A percentile compares a stretch with the other conserved stretches of the same genome.
Conservation (phyloP, 2,888 invertebrate species). For the Nomada ruficornis region DNA sequence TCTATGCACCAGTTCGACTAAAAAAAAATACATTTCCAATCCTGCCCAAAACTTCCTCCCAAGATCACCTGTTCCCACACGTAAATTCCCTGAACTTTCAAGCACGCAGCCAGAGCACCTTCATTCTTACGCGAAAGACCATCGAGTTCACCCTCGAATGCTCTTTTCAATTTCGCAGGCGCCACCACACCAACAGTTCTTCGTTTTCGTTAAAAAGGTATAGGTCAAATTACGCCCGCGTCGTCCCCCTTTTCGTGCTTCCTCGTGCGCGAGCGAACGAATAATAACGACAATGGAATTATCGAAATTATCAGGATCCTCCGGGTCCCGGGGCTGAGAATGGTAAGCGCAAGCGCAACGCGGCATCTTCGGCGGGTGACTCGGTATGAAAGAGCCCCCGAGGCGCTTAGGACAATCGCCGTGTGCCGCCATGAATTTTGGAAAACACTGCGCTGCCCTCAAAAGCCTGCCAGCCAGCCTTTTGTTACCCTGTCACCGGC, state of each 20-base stretch:
- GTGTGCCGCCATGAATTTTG: slow-evolving; percentile 79
- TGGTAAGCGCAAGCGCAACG: slow-evolving; percentile 39
- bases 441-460: slow-evolving; percentile 79
- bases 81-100: too few relatives aligned
- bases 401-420: slow-evolving; percentile 77
- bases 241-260: slow-evolving; percentile 60
- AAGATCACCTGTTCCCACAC: too few relatives aligned
- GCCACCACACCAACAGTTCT: neutral
- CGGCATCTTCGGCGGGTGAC: slow-evolving; percentile 59
- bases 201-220: slow-evolving; percentile 23
- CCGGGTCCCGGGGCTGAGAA: slow-evolving; percentile 26
- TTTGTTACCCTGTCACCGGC: slow-evolving; percentile 81
- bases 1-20: too few relatives aligned
- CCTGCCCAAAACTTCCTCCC: too few relatives aligned
- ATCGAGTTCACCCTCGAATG: neutral
- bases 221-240: slow-evolving; percentile 43
- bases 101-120: neutral
- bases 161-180: neutral
- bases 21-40: too few relatives aligned
- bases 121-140: neutral
- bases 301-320: slow-evolving; percentile 69
- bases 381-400: slow-evolving; percentile 70
- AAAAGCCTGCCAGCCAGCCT: slow-evolving; percentile 71
- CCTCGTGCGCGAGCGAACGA: slow-evolving; percentile 67
- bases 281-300: slow-evolving; percentile 76